Evolutionary conservation across 2,797 vertebrate genomes (phyloP), one percentile per base, ranked within the genome.

Genomic region (Leucoraja ocellata): DNA sequence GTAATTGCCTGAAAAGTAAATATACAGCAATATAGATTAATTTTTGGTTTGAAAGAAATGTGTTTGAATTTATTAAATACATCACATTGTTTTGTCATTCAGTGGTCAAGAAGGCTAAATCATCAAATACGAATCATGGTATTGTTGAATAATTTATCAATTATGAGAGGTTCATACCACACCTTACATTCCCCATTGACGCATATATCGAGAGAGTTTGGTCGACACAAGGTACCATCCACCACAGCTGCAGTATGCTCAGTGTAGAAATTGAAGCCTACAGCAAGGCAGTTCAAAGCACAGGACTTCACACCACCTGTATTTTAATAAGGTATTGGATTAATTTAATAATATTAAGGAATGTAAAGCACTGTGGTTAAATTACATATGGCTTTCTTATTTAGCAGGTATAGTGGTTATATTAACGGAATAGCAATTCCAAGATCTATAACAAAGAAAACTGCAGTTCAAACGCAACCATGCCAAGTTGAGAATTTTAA

Each of bases 131-230:
- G 3, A 73, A 25, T 14, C 39, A 46, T 4, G 90, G 54, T 18
- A 46, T 28, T 14, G 13, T 58, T 25, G 13, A 74, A 54, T 71
- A 65, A 21, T 36, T 84, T 71, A 23, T 23, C 46, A 71, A 84
- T 84, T 74, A 28, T 54, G 16, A 13, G n/a, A 46, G 23, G 10
- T 58, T 76, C 54, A 36, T 1, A 46, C 28, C 93, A 63, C 94
- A 99, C 99, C 98, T 99, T 99, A 96, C 99, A 99, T 95, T 99
- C 98, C 91, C 99, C 99, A 0, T 98, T 98, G 93, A 99, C 98
- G 4, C 99, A 99, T 94, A 99, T 97, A 93, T 99, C 98, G 23
- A 98, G 96, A 1, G 98, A 98, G 95, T 99, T 98, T 0, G 97
- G 97, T 83, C 98, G 95, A 94, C 98, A 99, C 0, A 96, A 97